Percentiles rank a stretch among this genome's conserved stretches.
Conservation (phyloP, 1,140 invertebrate species). For the Neodiprion fabricii region DNA sequence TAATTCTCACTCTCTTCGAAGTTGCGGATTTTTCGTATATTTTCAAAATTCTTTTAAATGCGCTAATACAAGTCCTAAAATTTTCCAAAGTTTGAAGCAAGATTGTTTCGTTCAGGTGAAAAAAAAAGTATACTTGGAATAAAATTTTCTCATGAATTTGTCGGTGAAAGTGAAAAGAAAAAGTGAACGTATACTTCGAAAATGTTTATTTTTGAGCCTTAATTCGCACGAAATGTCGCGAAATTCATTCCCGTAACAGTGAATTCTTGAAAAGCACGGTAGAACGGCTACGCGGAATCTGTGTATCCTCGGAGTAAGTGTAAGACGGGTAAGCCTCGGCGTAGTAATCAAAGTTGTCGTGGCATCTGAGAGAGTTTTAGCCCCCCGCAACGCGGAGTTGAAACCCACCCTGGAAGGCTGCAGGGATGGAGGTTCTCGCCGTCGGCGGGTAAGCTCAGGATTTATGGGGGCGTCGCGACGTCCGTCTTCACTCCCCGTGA, state of each 20-base stretch:
- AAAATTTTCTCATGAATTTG: not conserved
- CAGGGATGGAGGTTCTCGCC: slow-evolving; percentile 41
- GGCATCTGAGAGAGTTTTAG: slow-evolving; percentile 47
- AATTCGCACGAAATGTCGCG: no score
- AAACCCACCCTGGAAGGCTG: not conserved
- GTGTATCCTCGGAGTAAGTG: not conserved
- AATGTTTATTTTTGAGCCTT: not conserved
- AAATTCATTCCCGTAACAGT: no score
- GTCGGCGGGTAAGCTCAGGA: slow-evolving; percentile 56
- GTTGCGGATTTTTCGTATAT: no score
- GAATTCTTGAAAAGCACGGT: no score
- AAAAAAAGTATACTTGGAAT: not conserved
- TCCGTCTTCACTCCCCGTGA: slow-evolving; percentile 64
- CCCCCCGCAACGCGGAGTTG: slow-evolving; percentile 48
- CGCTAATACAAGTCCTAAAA: no score
- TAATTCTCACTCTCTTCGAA: no score
- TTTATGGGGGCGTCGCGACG: slow-evolving; percentile 62
- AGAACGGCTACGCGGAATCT: not conserved
- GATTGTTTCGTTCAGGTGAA: no score
- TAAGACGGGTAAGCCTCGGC: not conserved
- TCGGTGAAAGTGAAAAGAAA: not conserved
- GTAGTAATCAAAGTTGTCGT: slow-evolving; percentile 52
- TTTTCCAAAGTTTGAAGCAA: no score
- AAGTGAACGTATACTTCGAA: not conserved
- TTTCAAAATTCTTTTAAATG: no score